Evolutionary conservation across 2,888 invertebrate species (phyloP).

Genomic region (Homarus gammarus): DNA sequence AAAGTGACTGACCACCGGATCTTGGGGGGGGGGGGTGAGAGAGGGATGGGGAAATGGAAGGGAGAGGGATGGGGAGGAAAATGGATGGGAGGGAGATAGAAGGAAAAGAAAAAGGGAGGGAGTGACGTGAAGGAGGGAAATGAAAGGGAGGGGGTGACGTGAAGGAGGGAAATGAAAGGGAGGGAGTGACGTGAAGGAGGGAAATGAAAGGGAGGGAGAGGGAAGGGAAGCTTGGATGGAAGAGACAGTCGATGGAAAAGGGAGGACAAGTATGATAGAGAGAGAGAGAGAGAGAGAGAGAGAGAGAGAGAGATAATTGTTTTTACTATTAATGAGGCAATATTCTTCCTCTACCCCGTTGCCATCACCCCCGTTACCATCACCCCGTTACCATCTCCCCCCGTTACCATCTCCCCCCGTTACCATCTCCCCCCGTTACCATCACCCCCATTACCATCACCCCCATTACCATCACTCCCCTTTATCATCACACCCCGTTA

Average conservation of each 20-base stretch:
- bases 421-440: background rate
- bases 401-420: background rate
- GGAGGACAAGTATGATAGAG: background rate
- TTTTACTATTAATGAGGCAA: background rate
- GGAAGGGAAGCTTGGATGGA: background rate
- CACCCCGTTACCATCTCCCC: no score
- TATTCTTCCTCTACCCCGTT: constrained; percentile 10
- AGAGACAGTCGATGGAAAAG: no score
- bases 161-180: background rate
- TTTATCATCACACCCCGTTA: no score
- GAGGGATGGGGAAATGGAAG: background rate
- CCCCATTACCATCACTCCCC: background rate
- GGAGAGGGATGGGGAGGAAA: background rate
- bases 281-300: background rate
- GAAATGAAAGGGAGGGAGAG: constrained; percentile 5
- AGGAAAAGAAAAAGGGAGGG: background rate
- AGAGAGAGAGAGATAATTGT: background rate
- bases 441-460: background rate
- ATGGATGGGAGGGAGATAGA: background rate
- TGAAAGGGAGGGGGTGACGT: background rate
- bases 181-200: background rate
- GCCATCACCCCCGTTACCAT: background rate
- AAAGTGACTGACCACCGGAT: background rate
- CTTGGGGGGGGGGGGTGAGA: constrained; percentile 23
- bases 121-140: background rate